Evolutionary conservation across 2,113 vertebrate species (phyloP).

Genomic region (Saguinus imperator): DNA sequence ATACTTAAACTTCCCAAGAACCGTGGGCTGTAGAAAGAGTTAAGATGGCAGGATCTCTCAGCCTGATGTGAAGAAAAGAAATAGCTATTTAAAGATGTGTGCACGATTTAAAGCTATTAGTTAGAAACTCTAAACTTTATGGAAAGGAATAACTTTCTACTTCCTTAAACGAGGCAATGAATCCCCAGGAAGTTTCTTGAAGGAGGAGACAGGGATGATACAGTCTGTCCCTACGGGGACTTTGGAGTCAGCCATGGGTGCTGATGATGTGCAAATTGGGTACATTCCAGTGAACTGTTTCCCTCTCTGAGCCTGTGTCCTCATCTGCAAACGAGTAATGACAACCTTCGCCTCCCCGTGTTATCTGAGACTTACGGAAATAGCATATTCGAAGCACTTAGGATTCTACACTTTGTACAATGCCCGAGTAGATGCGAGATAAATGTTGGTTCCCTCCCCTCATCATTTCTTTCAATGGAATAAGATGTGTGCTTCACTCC

Average conservation of each 20-base stretch:
- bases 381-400: neutral
- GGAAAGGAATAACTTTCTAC: neutral
- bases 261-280: neutral
- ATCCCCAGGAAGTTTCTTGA: neutral
- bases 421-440: neutral
- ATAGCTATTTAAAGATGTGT: neutral
- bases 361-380: neutral
- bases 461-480: neutral
- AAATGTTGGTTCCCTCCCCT: neutral
- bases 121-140: neutral
- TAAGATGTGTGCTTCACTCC: no score
- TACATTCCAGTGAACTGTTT: neutral
- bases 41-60: neutral
- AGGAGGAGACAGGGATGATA: neutral
- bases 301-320: neutral
- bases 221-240: neutral
- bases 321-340: neutral
- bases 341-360: neutral
- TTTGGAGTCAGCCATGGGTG: neutral
- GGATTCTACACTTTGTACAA: neutral
- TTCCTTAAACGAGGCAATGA: neutral
- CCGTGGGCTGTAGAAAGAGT: neutral
- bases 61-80: neutral
- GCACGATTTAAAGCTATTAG: neutral
- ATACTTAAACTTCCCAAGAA: constrained; percentile 8